phyloP scores from a whole-genome alignment of 2,888 invertebrate genomes.

The Eristalis tenax region DNA sequence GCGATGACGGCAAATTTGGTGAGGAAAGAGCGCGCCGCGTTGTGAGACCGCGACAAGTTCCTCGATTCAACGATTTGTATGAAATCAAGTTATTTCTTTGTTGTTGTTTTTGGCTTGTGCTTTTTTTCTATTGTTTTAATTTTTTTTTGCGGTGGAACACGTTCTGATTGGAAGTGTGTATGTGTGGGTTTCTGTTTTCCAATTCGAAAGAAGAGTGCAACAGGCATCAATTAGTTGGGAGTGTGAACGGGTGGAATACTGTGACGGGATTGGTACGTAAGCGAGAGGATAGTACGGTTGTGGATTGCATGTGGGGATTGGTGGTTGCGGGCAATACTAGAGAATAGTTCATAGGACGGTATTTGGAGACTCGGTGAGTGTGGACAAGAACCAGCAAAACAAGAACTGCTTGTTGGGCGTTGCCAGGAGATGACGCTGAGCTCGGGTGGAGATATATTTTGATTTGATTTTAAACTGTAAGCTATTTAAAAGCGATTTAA shows the following conservation, averaged over 20 bases:
- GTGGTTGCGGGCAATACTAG: not conserved
- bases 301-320: not conserved
- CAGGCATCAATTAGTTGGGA: not conserved
- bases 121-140: not conserved
- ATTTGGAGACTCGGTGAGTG: too few species aligned
- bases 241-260: slow-evolving; percentile 6
- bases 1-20: not conserved
- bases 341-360: too few species aligned
- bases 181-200: slow-evolving; percentile 10
- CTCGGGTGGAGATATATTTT: too few species aligned
- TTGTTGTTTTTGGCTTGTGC: not conserved
- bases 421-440: too few species aligned
- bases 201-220: slow-evolving; percentile 2
- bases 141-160: slow-evolving; percentile 15
- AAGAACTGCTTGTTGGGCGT: too few species aligned
- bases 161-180: slow-evolving; percentile 32
- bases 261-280: not conserved
- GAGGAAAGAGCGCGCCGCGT: slow-evolving; percentile 41
- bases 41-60: slow-evolving; percentile 19
- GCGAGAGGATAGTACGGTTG: not conserved
- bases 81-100: slow-evolving; percentile 41
- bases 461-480: too few species aligned
- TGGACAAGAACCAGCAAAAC: too few species aligned
- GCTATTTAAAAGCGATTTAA: too few species aligned
- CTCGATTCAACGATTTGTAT: slow-evolving; percentile 27